Evolutionary conservation across 2,888 invertebrate species (phyloP), one percentile per base, ranked within the genome.

Genomic region (Operophtera brumata): DNA sequence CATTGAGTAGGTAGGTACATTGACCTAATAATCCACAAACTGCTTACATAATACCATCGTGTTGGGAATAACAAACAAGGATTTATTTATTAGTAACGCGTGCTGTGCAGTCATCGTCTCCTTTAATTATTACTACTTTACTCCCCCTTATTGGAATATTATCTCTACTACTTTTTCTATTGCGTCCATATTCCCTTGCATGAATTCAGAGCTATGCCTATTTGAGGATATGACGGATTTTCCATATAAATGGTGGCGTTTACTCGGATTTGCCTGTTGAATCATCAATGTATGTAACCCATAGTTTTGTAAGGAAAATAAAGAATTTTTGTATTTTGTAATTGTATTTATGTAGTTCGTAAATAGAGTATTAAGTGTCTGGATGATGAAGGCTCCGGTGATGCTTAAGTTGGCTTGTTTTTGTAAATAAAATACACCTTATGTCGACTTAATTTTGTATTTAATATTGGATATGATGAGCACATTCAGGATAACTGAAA

Each of bases 11-110:
- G 41, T 54, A 35, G 52, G 62, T 79, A 77, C 82, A 76, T 81
- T 81, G 82, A 81, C 84, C 82, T 66, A 84, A 70, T 84, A 80
- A 83, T 81, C 82, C 73, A 83, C 74, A 47, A 63, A 64, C 54
- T 53, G 42, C 69, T 84, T 83, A 78, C 83, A 79, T 82, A 84
- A 83, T 61, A 60, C 47, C 20, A 49, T 48, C 67, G 69, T 65
- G 50, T 56, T 37, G 43, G 67, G 83, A 82, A 83, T 82, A 77
- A 57, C 69, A 78, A 80, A 67, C 64, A 65, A 60, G 60, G 59
- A 70, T 73, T 72, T 75, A 70, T 74, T 64, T 68, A 78, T 76
- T 78, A 74, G 64, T 63, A 71, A 57, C 78, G 73, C 77, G 79
- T 73, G 71, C 70, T 55, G 42, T 75, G 73, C 69, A 70, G 71